Evolutionary conservation across 2,888 invertebrate species (phyloP).

Genomic region (Cerceris rybyensis): DNA sequence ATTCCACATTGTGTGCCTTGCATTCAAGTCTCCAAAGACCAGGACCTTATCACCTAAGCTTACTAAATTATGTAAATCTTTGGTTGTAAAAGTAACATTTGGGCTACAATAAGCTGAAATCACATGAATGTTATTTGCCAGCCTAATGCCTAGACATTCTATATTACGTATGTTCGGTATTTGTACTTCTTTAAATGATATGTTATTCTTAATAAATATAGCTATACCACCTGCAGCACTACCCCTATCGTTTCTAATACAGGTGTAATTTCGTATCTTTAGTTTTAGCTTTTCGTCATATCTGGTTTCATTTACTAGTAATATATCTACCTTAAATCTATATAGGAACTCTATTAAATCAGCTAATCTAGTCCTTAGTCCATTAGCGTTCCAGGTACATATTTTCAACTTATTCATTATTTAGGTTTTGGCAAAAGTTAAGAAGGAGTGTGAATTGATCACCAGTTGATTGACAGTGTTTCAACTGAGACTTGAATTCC

Average conservation of each 20-base stretch:
- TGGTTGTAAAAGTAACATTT: constrained; percentile 26
- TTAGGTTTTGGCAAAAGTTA: constrained; percentile 3
- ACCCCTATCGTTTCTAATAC: constrained; percentile 41
- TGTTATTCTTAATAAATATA: constrained; percentile 52
- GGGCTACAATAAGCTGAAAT: constrained; percentile 57
- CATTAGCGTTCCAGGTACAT: constrained; percentile 58
- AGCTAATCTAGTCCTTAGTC: constrained; percentile 41
- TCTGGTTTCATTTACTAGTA: constrained; percentile 54
- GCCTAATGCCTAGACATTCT: constrained; percentile 49
- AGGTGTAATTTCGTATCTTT: constrained; percentile 50
- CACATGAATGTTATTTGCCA: constrained; percentile 39
- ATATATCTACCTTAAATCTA: constrained; percentile 16
- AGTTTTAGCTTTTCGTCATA: constrained; percentile 38
- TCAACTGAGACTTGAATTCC: constrained; percentile 5
- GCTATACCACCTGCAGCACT: constrained; percentile 51
- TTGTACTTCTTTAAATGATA: constrained; percentile 18
- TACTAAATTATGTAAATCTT: constrained; percentile 14
- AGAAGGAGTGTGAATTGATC: constrained; percentile 5
- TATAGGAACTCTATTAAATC: constrained; percentile 29
- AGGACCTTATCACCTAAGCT: constrained; percentile 48
- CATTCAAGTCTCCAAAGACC: constrained; percentile 62
- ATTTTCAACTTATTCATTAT: constrained; percentile 21
- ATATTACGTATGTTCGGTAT: neutral
- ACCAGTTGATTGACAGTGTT: neutral
- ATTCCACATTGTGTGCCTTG: constrained; percentile 58